These are phyloP conservation scores for Eilema griseolum DNA, from an alignment of 2,888 invertebrate genomes.

Conservation along the genomic window DNA sequence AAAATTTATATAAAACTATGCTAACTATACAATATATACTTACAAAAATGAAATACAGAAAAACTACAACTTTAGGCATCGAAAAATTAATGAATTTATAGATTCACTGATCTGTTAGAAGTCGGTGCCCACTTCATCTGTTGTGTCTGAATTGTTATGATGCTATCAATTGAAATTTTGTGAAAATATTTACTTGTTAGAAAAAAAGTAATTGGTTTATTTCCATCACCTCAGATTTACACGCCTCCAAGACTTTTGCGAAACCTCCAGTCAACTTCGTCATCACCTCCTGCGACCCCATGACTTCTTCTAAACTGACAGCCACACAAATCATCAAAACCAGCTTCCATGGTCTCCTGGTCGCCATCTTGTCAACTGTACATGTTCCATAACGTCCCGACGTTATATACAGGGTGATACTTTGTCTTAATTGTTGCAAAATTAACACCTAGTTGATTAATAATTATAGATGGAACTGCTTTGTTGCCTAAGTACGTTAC, in stretches of 20 bases:
- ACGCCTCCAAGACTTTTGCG: conserved; percentile 62
- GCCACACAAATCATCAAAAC: conserved; percentile 30
- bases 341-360: conserved; percentile 55
- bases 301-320: conserved; percentile 16
- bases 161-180: too few relatives aligned
- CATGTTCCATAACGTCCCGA: not conserved
- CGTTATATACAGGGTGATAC: conserved; percentile 18
- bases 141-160: too few relatives aligned
- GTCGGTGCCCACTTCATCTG: too few relatives aligned
- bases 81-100: too few relatives aligned
- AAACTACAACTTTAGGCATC: too few relatives aligned
- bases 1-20: too few relatives aligned
- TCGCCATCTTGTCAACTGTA: conserved; percentile 38
- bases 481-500: conserved; percentile 7
- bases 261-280: conserved; percentile 70
- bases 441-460: conserved; percentile 20
- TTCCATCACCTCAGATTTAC: conserved; percentile 69
- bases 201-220: too few relatives aligned
- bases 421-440: conserved; percentile 25
- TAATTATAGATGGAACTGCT: conserved; percentile 11
- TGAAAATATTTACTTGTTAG: too few relatives aligned
- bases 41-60: too few relatives aligned
- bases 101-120: too few relatives aligned
- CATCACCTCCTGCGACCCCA: conserved; percentile 69
- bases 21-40: too few relatives aligned